Evolutionary conservation across 2,113 vertebrate species (phyloP).

Genomic region (Nannobrachium achirus): DNA sequence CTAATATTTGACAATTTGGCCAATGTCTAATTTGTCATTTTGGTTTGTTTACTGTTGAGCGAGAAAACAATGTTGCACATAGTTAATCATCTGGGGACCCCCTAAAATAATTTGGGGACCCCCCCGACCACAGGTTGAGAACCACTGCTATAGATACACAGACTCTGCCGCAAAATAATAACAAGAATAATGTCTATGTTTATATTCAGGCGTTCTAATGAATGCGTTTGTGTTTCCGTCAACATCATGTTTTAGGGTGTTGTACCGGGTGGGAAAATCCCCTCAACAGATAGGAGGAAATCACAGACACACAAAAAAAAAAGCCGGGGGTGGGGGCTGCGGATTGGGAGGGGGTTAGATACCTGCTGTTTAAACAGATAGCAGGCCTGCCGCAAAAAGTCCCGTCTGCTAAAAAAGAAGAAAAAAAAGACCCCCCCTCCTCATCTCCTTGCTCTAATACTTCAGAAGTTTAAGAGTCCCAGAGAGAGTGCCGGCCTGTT

Average conservation of each 20-base stretch:
- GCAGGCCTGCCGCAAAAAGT: conserved; percentile 33
- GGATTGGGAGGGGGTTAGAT: too few species aligned
- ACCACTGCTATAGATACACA: too few species aligned
- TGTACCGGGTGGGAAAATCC: conserved; percentile 67
- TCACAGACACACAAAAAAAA: conserved; percentile 63
- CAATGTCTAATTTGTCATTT: too few species aligned
- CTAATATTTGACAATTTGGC: too few species aligned
- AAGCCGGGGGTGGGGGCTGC: conserved; percentile 50
- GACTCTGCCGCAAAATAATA: neutral
- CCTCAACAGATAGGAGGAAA: conserved; percentile 59
- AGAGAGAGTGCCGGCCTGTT: conserved; percentile 42
- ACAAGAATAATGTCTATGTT: neutral
- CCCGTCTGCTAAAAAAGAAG: conserved; percentile 45
- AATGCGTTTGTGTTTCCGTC: conserved; percentile 64
- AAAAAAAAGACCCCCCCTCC: conserved; percentile 46
- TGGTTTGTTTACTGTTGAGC: too few species aligned
- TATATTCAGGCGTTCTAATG: conserved; percentile 16
- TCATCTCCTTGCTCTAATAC: conserved; percentile 61
- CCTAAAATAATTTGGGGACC: too few species aligned
- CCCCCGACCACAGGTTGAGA: too few species aligned
- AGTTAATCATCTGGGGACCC: too few species aligned
- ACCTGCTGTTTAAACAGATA: conserved; percentile 79
- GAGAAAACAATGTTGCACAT: too few species aligned
- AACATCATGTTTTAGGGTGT: neutral
- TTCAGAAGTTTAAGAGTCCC: conserved; percentile 72